These are phyloP conservation scores for Hippocampus mohnikei DNA, from an alignment of 2,113 vertebrate species.

Conservation along the genomic window DNA sequence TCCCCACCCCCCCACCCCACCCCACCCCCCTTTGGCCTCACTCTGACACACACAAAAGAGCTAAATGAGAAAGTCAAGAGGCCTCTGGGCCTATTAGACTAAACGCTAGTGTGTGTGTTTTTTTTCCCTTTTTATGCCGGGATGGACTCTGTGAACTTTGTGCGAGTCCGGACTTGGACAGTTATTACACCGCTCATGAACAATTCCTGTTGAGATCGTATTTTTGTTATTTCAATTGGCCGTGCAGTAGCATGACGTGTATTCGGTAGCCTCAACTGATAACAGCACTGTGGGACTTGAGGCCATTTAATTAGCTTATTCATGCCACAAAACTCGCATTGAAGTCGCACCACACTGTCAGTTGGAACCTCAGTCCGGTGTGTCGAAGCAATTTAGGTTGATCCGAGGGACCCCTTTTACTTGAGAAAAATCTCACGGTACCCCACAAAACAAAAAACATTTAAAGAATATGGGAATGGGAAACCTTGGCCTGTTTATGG, in stretches of 20 bases:
- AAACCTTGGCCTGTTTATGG: too few relatives aligned
- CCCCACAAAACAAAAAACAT: too few relatives aligned
- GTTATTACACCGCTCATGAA: conserved; percentile 21
- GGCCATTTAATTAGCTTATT: background rate
- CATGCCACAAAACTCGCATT: background rate
- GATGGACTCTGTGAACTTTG: conserved; percentile 66
- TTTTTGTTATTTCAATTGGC: conserved; percentile 19
- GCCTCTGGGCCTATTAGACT: conserved; percentile 72
- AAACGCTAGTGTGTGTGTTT: conserved; percentile 61
- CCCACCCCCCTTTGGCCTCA: conserved; percentile 44
- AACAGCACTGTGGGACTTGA: background rate
- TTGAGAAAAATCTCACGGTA: too few relatives aligned
- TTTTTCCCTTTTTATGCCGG: conserved; percentile 38
- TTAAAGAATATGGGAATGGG: too few relatives aligned
- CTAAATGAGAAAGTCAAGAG: conserved; percentile 74
- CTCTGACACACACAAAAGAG: conserved; percentile 67
- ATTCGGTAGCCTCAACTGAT: background rate
- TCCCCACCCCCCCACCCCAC: conserved; percentile 46
- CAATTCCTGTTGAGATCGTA: conserved; percentile 36
- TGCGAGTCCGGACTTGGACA: conserved; percentile 37
- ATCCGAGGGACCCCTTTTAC: background rate
- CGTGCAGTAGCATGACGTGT: background rate
- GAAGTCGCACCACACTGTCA: background rate
- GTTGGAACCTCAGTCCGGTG: background rate
- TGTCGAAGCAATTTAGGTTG: background rate